Conservation (phyloP, 2,797 vertebrate genomes). For the Hydrolagus colliei region DNA sequence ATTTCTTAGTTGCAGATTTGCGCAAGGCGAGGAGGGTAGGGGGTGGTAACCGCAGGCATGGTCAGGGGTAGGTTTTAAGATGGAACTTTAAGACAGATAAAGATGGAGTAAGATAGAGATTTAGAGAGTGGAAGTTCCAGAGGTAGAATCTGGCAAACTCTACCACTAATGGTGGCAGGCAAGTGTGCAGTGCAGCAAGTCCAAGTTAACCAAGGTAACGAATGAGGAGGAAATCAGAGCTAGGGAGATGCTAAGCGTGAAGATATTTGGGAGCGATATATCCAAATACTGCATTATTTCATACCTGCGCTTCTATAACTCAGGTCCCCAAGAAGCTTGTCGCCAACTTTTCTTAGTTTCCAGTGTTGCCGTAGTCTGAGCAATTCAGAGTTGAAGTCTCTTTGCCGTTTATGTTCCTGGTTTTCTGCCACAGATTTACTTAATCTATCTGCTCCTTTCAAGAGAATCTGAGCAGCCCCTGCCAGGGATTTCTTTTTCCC, state of each 20-base stretch:
- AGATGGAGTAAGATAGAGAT: no score
- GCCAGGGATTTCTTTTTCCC: slow-evolving; percentile 90
- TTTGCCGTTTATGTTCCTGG: slow-evolving; percentile 84
- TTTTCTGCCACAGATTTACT: slow-evolving; percentile 86
- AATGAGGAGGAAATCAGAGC: no score
- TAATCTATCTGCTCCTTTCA: slow-evolving; percentile 89
- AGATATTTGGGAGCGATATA: not conserved
- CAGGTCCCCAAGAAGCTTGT: slow-evolving; percentile 95
- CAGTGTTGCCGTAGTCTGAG: slow-evolving; percentile 86
- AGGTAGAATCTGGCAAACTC: no score
- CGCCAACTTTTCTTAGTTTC: slow-evolving; percentile 94
- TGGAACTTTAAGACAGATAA: no score
- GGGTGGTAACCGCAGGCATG: no score
- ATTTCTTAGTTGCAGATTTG: not conserved
- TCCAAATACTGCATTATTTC: not conserved
- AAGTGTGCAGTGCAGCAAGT: no score
- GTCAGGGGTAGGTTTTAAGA: no score
- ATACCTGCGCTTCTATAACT: slow-evolving; percentile 93
- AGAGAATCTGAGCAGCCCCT: slow-evolving; percentile 83
- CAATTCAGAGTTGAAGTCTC: slow-evolving; percentile 93
- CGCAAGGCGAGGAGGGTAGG: not conserved
- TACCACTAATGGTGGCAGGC: no score
- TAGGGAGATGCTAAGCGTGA: no score
- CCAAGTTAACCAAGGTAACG: no score
- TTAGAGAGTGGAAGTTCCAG: no score